Base-by-base conservation (phyloP, 2,797 vertebrate species). In the Neosilurus hyrtlii region DNA sequence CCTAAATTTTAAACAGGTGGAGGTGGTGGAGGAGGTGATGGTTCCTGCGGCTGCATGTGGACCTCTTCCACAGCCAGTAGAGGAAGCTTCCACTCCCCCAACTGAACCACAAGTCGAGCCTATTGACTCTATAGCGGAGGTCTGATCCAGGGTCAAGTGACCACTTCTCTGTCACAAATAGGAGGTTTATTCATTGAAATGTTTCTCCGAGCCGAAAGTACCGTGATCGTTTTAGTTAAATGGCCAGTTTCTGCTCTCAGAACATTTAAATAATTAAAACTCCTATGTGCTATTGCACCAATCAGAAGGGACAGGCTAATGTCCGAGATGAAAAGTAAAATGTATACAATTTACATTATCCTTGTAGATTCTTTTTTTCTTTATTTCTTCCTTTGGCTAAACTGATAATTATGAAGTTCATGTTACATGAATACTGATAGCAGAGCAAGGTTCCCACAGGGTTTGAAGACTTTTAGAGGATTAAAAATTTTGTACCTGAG, bases 81-180 rank as follows among this genome's bases (percentile, higher is more conserved):
- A 93, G 61, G 92, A 93, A n/a, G 77, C 91, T n/a, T 88, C 91
- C 22, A 92, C 91, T 14, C 92, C 94, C 0, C 89, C 90, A 9
- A 93, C 93, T 57, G 94, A 95, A 51, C 94, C 94, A 11, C 94
- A 95, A 87, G 94, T 95, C 86, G 94, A 92, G 52, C 94, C 94
- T 0, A 94, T 94, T n/a, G 90, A 93, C 84, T 88, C 81, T 68
- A 75, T 88, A 82, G 73, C 83, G 56, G 87, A 88, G 18, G n/a
- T 84, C 82, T 88, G 82, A 88, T n/a, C 67, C 24, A 5, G 61
- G 14, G 76, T 84, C 67, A 61, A 65, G 43, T 80, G 79, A 81
- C 59, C 66, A 74, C 6, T 0, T 43, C 56, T 51, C 22, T 35
- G 24, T 9, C 9, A 14, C 35, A 61, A 15, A 62, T 4, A 63